Conservation (phyloP, 2,888 invertebrate genomes). For the Drosophila lutescens region DNA sequence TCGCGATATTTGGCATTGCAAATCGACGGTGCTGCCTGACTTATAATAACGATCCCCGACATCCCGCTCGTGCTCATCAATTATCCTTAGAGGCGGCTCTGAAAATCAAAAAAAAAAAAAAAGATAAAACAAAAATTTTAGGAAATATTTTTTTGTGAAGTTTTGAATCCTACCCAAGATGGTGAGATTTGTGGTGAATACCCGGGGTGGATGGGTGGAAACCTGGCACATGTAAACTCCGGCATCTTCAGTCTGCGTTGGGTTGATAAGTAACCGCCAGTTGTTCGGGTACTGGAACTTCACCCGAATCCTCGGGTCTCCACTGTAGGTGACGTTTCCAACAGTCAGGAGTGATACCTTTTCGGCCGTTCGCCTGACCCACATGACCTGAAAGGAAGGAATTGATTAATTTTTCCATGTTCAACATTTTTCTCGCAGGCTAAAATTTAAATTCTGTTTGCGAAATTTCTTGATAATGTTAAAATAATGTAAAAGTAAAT, state of each 20-base stretch:
- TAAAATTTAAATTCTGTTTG: too few species aligned
- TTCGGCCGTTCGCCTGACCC: constrained; percentile 88
- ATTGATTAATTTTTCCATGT: too few species aligned
- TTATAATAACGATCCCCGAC: constrained; percentile 90
- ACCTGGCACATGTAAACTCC: constrained; percentile 93
- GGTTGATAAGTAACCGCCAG: constrained; percentile 89
- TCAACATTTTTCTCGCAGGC: too few species aligned
- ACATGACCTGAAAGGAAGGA: constrained; percentile 86
- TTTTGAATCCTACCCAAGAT: constrained; percentile 87
- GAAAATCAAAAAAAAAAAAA: too few species aligned
- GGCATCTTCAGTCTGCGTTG: constrained; percentile 89
- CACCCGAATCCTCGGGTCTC: constrained; percentile 87
- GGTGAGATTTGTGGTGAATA: constrained; percentile 90
- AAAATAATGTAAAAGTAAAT: too few species aligned
- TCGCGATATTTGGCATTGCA: constrained; percentile 86
- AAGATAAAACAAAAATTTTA: too few species aligned
- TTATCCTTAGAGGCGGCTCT: constrained; percentile 90
- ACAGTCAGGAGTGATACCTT: constrained; percentile 88
- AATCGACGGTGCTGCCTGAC: constrained; percentile 89
- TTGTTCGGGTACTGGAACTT: constrained; percentile 90
- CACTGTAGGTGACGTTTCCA: constrained; percentile 87
- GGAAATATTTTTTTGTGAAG: too few species aligned
- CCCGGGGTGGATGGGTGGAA: constrained; percentile 91
- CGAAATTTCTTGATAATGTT: too few species aligned
- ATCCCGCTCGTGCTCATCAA: constrained; percentile 89